Evolutionary conservation across 2,888 invertebrate species (phyloP).

Genomic region (Lamellibrachia columna): DNA sequence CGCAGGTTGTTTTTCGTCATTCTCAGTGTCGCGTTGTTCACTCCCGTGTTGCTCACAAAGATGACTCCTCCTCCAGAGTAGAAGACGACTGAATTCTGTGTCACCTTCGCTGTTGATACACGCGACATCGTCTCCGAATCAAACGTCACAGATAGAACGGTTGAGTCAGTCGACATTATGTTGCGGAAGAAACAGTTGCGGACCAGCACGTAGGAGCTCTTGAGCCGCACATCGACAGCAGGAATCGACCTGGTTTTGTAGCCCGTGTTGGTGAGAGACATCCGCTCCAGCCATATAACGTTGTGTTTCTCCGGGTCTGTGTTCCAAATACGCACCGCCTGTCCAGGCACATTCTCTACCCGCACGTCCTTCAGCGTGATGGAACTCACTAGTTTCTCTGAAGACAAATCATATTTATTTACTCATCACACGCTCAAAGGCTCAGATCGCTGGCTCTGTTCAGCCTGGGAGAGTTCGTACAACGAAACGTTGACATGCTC

Average conservation of each 20-base stretch:
- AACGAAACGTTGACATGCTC: background rate
- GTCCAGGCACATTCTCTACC: background rate
- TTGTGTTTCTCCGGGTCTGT: constrained; percentile 25
- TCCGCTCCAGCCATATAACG: constrained; percentile 21
- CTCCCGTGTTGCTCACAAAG: background rate
- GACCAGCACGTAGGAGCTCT: constrained; percentile 19
- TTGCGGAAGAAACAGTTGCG: background rate
- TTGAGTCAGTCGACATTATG: background rate
- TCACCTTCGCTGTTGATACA: background rate
- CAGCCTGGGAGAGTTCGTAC: too few species aligned
- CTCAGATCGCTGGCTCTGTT: background rate
- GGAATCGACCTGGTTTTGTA: background rate
- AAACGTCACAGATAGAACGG: background rate
- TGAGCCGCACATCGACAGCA: background rate
- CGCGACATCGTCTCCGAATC: constrained; percentile 18
- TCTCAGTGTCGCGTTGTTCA: background rate
- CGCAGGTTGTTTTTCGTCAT: background rate
- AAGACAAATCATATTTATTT: background rate
- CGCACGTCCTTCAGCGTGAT: background rate
- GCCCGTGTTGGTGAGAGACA: background rate
- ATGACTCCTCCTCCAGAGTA: background rate
- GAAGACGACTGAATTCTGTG: background rate
- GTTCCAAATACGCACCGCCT: background rate
- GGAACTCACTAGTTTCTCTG: constrained; percentile 23
- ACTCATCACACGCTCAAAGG: background rate